Evolutionary conservation across 2,113 vertebrate genomes (phyloP).

Genomic region (Cynocephalus volans): DNA sequence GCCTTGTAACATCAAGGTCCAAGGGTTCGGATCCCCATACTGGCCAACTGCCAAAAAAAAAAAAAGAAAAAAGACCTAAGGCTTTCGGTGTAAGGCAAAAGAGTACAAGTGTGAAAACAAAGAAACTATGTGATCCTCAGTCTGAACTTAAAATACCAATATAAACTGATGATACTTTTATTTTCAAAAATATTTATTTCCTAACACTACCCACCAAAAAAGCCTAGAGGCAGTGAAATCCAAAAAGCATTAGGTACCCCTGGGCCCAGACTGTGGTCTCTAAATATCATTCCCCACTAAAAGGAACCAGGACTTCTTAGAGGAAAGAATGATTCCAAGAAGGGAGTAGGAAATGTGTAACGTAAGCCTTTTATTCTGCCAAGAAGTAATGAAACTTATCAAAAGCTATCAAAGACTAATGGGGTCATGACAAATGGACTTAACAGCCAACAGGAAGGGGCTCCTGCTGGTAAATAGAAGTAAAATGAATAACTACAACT

Average conservation of each 20-base stretch:
- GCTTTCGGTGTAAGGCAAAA: neutral
- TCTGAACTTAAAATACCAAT: conserved; percentile 25
- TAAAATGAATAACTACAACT: neutral
- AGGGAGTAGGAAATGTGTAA: neutral
- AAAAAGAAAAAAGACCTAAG: neutral
- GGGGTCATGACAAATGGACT: neutral
- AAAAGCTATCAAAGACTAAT: neutral
- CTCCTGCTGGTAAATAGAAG: neutral
- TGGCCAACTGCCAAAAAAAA: no score
- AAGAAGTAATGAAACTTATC: neutral
- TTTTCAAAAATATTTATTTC: neutral
- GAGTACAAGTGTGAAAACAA: conserved; percentile 31
- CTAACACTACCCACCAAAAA: conserved; percentile 35
- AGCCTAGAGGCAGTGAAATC: neutral
- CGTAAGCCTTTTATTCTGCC: neutral
- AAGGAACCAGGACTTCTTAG: neutral
- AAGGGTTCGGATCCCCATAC: no score
- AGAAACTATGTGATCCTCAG: neutral
- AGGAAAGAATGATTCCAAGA: neutral
- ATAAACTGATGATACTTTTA: neutral
- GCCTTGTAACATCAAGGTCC: no score
- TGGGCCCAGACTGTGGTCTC: neutral
- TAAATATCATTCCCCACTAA: neutral
- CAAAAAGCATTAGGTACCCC: neutral
- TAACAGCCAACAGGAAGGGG: neutral